phyloP scores from a whole-genome alignment of 2,113 vertebrate species.

The Macquaria australasica region DNA sequence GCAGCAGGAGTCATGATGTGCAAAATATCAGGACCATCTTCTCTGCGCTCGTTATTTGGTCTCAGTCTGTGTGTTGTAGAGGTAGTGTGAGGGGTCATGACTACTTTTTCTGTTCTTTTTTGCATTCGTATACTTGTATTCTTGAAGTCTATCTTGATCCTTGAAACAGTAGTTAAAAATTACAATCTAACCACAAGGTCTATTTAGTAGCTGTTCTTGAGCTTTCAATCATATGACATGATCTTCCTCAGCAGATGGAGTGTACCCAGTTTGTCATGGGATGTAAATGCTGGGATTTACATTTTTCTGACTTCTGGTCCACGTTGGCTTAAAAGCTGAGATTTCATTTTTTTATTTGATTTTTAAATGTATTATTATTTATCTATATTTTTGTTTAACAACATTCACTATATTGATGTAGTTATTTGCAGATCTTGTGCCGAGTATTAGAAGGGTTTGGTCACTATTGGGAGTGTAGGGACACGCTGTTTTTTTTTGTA shows the following conservation, averaged over 20 bases:
- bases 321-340: no score
- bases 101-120: neutral
- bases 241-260: neutral
- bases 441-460: neutral
- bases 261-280: neutral
- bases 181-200: neutral
- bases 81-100: neutral
- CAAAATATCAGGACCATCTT: constrained; percentile 22
- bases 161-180: neutral
- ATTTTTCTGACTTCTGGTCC: no score
- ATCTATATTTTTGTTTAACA: neutral
- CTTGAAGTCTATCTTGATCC: neutral
- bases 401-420: neutral
- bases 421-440: neutral
- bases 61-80: neutral
- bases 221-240: neutral
- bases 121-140: neutral
- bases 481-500: neutral
- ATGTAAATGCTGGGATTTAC: neutral
- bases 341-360: no score
- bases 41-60: neutral
- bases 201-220: neutral
- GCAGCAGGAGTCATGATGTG: neutral
- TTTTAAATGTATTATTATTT: neutral
- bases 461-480: neutral